Evolutionary conservation across 2,888 invertebrate genomes (phyloP).

Genomic region (Amphiduros pacificus): DNA sequence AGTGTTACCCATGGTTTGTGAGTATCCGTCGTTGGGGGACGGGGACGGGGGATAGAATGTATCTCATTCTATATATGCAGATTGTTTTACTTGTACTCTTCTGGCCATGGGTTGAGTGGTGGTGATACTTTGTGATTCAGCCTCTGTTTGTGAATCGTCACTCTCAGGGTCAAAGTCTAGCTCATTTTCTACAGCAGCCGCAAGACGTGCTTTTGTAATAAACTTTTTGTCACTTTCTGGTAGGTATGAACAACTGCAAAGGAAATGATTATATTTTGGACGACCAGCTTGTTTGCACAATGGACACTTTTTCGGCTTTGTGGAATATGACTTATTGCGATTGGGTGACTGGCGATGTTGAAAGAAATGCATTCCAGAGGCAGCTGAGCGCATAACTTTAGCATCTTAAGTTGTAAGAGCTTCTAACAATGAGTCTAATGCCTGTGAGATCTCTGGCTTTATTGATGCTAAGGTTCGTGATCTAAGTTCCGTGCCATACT

Average conservation of each 20-base stretch:
- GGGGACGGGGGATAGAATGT: too few relatives aligned
- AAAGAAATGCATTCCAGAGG: too few relatives aligned
- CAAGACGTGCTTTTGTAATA: conserved; percentile 18
- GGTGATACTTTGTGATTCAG: not conserved
- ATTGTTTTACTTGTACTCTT: too few relatives aligned
- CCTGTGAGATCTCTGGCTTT: conserved; percentile 32
- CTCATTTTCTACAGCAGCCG: conserved; percentile 2
- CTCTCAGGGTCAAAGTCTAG: conserved; percentile 3
- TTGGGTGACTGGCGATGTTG: too few relatives aligned
- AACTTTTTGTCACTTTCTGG: conserved; percentile 28
- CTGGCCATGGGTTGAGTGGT: not conserved
- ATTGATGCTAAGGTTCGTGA: conserved; percentile 30
- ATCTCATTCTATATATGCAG: too few relatives aligned
- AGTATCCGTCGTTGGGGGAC: too few relatives aligned
- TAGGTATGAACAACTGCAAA: conserved; percentile 28
- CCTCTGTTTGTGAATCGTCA: not conserved
- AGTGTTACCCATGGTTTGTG: conserved; percentile 22
- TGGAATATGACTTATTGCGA: too few relatives aligned
- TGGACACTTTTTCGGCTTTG: conserved; percentile 19
- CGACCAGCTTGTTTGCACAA: conserved; percentile 29
- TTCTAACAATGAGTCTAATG: conserved; percentile 29
- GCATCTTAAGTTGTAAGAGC: conserved; percentile 25
- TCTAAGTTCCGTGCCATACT: conserved; percentile 30
- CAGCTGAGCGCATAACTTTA: conserved; percentile 20
- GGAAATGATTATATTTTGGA: conserved; percentile 21